Evolutionary conservation across 2,113 vertebrate species (phyloP).

Genomic region (Calyptomena viridis): DNA sequence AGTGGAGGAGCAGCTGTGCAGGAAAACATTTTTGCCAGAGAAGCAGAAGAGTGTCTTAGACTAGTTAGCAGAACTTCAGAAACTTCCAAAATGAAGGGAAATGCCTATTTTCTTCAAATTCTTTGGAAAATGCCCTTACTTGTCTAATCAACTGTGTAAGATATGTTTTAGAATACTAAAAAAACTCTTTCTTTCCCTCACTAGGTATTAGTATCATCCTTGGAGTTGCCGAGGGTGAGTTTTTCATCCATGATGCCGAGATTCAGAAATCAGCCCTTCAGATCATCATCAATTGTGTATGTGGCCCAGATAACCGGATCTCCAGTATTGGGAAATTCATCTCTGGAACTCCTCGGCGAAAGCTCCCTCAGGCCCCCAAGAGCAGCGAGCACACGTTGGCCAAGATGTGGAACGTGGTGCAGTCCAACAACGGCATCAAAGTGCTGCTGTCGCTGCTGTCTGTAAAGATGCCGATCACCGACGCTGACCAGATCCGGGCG

Average conservation of each 20-base stretch:
- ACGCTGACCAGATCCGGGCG: conserved; percentile 95
- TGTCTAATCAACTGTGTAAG: not conserved
- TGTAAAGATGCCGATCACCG: conserved; percentile 97
- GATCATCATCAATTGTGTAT: conserved; percentile 97
- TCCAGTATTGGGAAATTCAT: conserved; percentile 97
- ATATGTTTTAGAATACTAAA: not conserved
- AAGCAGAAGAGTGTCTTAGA: not conserved
- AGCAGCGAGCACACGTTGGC: conserved; percentile 89
- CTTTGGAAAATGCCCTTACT: not conserved
- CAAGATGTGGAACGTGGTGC: conserved; percentile 99
- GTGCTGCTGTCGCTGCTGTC: conserved; percentile 93
- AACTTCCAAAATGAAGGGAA: not conserved
- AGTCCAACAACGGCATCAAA: conserved; percentile 98
- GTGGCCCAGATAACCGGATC: conserved; percentile 93
- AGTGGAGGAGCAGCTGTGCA: not conserved
- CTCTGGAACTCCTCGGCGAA: conserved; percentile 90
- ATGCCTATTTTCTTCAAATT: not conserved
- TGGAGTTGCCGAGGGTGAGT: conserved; percentile 95
- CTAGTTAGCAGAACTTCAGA: not conserved
- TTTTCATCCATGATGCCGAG: conserved; percentile 97
- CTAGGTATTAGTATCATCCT: conserved; percentile 97
- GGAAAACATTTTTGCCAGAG: not conserved
- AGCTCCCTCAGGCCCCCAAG: conserved; percentile 86
- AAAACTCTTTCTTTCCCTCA: not conserved
- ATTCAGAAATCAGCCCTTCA: conserved; percentile 99